These are phyloP conservation scores for Sesia apiformis DNA, from an alignment of 2,888 invertebrate species.

Conservation along the genomic window DNA sequence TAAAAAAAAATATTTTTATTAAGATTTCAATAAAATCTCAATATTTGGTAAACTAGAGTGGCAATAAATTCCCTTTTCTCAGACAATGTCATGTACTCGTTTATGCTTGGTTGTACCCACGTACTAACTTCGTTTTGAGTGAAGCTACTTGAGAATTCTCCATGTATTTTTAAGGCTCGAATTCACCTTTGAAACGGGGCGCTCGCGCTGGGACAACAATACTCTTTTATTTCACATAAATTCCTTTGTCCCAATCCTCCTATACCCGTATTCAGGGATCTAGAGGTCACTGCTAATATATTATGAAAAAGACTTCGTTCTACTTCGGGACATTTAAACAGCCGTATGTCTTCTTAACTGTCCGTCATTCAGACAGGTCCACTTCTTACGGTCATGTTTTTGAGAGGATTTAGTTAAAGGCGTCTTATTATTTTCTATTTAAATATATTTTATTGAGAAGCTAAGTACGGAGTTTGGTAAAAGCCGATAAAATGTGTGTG, in stretches of 20 bases:
- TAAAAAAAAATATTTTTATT: too few species aligned
- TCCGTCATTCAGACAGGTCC: constrained; percentile 29
- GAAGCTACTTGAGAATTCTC: neutral
- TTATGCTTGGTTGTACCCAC: too few species aligned
- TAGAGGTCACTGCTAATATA: neutral
- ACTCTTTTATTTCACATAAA: neutral
- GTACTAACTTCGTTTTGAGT: too few species aligned
- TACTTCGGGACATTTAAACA: constrained; percentile 19
- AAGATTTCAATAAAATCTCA: too few species aligned
- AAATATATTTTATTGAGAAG: too few species aligned
- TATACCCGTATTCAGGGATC: neutral
- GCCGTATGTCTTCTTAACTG: constrained; percentile 37
- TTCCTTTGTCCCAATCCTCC: neutral
- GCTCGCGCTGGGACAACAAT: neutral
- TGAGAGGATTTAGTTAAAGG: constrained; percentile 21
- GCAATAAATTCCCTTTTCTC: too few species aligned
- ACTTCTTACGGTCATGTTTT: constrained; percentile 23
- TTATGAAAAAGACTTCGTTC: constrained; percentile 4
- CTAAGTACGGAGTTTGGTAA: too few species aligned
- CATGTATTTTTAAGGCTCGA: neutral
- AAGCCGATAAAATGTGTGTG: too few species aligned
- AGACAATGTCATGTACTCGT: too few species aligned
- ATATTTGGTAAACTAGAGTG: too few species aligned
- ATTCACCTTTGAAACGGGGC: neutral
- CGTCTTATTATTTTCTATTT: constrained; percentile 1